A percentile compares a stretch with the other conserved stretches of the same genome.
phyloP scores from a whole-genome alignment of 2,888 invertebrate species.

The Oscheius sp. region DNA sequence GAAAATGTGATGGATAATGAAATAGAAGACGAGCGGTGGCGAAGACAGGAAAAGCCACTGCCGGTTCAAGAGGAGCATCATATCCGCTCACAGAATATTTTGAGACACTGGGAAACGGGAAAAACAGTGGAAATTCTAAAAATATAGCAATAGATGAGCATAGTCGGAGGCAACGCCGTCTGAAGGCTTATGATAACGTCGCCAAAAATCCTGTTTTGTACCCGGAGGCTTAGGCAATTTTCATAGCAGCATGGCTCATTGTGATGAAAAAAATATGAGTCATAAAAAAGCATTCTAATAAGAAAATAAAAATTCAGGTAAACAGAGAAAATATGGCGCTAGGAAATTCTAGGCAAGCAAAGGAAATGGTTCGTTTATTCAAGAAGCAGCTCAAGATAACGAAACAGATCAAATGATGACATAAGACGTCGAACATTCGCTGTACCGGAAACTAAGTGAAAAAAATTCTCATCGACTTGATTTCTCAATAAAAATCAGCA shows the following conservation, averaged over 20 bases:
- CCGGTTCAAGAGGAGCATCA: background rate
- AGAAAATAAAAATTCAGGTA: no score
- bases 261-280: no score
- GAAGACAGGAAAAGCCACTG: slow-evolving; percentile 1
- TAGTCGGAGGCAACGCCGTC: background rate
- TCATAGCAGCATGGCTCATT: background rate
- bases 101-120: background rate
- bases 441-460: no score
- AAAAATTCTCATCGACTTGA: no score
- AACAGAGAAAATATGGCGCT: no score
- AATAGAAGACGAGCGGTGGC: slow-evolving; percentile 8
- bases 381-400: no score
- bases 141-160: background rate
- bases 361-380: no score
- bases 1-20: background rate
- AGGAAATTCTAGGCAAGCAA: no score
- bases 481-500: no score
- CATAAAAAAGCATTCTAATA: no score
- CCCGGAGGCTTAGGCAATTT: slow-evolving; percentile 19
- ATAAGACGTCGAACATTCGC: no score
- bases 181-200: slow-evolving; percentile 26
- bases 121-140: background rate
- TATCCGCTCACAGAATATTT: slow-evolving; percentile 5
- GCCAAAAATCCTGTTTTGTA: slow-evolving; percentile 22
- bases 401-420: no score